phyloP scores from a whole-genome alignment of 2,113 vertebrate species.

The Blennius ocellaris region DNA sequence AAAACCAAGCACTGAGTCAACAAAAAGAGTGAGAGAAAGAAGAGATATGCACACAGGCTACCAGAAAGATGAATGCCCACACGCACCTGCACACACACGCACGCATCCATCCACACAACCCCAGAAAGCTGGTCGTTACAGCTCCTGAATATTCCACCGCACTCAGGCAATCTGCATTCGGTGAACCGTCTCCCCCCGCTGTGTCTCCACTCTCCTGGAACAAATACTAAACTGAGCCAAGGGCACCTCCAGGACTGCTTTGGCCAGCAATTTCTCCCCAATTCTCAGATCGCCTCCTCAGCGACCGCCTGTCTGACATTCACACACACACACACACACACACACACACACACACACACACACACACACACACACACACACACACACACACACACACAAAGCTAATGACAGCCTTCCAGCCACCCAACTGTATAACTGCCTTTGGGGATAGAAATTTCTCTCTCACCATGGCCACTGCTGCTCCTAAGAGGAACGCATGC shows the following conservation, averaged over 20 bases:
- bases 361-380: too few species aligned
- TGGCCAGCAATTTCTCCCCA: conserved; percentile 71
- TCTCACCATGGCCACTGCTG: conserved; percentile 35
- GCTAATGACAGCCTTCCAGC: conserved; percentile 70
- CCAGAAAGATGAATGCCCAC: conserved; percentile 6
- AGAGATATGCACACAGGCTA: conserved; percentile 15
- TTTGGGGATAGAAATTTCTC: conserved; percentile 47
- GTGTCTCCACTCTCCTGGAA: conserved; percentile 71
- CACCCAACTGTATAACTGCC: conserved; percentile 60
- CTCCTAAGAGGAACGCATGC: conserved; percentile 34
- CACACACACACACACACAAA: conserved; percentile 16
- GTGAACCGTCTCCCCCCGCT: conserved; percentile 38
- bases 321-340: conserved; percentile 56
- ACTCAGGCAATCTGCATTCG: conserved; percentile 63
- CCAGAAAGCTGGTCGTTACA: conserved; percentile 34
- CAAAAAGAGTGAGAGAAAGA: conserved; percentile 6
- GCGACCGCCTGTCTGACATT: conserved; percentile 69
- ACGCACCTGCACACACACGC: not conserved
- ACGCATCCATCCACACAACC: not conserved
- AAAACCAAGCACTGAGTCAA: conserved; percentile 21
- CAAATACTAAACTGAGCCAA: conserved; percentile 76
- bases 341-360: too few species aligned
- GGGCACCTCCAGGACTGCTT: conserved; percentile 80
- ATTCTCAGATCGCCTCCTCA: conserved; percentile 65
- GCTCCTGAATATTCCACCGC: conserved; percentile 46